phyloP scores from a whole-genome alignment of 2,888 invertebrate species.

The Acleris sparsana region DNA sequence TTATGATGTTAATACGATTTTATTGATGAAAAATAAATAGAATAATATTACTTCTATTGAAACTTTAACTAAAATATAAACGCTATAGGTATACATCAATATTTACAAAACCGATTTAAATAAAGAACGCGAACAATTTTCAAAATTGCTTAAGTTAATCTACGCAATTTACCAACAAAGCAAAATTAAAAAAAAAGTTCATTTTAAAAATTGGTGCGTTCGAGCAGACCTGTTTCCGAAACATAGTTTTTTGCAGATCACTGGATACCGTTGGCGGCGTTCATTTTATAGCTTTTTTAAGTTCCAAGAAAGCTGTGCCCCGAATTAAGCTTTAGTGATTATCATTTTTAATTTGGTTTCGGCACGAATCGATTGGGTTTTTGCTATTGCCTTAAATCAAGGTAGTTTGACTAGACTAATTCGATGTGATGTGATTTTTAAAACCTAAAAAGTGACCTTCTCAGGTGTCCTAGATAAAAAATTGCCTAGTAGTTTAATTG shows the following conservation, averaged over 20 bases:
- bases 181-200: conserved; percentile 6
- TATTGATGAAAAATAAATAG: no score
- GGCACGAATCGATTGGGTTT: conserved; percentile 52
- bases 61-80: no score
- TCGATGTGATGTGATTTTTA: conserved; percentile 7
- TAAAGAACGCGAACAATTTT: not conserved
- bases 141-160: conserved; percentile 10
- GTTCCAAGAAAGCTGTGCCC: conserved; percentile 57
- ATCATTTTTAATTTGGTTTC: conserved; percentile 65
- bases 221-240: conserved; percentile 20
- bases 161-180: conserved; percentile 21
- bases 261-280: conserved; percentile 54
- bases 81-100: no score
- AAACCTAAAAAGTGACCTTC: not conserved
- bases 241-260: conserved; percentile 54
- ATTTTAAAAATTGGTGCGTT: conserved; percentile 34
- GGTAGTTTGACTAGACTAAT: conserved; percentile 24
- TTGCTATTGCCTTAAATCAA: conserved; percentile 19
- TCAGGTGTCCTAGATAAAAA: no score
- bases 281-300: conserved; percentile 59
- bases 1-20: no score
- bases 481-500: no score
- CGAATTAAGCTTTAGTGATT: conserved; percentile 68
- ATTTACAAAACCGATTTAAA: no score
- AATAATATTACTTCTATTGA: no score